phyloP scores from a whole-genome alignment of 2,888 invertebrate genomes.

The Strigamia maritima region DNA sequence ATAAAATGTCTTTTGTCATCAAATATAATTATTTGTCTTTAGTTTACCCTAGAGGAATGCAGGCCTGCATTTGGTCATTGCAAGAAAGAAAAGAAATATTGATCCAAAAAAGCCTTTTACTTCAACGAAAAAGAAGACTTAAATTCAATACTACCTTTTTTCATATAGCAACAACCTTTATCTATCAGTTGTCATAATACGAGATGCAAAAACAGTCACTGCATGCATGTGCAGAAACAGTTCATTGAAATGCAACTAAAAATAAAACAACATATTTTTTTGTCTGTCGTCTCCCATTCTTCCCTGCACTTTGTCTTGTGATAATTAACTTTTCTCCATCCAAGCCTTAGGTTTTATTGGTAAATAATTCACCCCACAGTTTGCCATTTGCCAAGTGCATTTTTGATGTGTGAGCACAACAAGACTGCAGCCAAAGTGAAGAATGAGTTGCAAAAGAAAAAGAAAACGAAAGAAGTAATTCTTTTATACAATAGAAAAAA shows the following conservation, averaged over 20 bases:
- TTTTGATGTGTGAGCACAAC: conserved; percentile 13
- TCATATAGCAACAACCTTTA: too few species aligned
- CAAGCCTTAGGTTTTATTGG: conserved; percentile 8
- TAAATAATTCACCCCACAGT: conserved; percentile 17
- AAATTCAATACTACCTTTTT: neutral
- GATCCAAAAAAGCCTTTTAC: neutral
- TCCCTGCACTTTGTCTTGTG: neutral
- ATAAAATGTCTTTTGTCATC: conserved; percentile 9
- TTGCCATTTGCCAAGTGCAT: conserved; percentile 28
- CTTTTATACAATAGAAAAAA: neutral
- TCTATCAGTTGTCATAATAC: neutral
- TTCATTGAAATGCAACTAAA: neutral
- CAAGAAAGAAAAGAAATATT: neutral
- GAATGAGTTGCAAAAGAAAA: neutral
- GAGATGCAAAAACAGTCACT: neutral
- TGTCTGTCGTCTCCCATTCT: neutral
- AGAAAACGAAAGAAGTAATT: neutral
- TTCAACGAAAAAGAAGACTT: neutral
- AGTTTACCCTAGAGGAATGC: conserved; percentile 28
- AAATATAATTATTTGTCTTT: conserved; percentile 22
- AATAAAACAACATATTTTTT: neutral
- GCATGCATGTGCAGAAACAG: neutral
- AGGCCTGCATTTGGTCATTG: conserved; percentile 19
- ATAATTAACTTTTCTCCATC: conserved; percentile 24
- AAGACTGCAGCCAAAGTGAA: conserved; percentile 10